phyloP scores from a whole-genome alignment of 2,797 vertebrate genomes.

The Gymnopithys bicolor region DNA sequence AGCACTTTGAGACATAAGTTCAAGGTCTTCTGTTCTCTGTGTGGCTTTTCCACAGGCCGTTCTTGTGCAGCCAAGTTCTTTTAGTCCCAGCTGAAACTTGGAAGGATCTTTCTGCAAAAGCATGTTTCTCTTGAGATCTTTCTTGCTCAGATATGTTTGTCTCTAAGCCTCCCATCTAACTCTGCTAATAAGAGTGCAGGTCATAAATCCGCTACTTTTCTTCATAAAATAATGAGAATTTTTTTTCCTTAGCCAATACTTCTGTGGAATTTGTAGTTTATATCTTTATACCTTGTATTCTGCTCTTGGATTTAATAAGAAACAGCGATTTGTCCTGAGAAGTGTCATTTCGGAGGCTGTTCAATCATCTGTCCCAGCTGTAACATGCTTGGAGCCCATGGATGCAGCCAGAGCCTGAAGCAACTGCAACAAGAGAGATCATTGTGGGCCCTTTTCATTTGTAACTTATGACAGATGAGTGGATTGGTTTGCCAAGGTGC shows the following conservation, averaged over 20 bases:
- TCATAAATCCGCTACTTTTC: not conserved
- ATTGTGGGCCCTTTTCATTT: not conserved
- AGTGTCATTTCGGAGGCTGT: not conserved
- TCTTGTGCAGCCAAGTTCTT: not conserved
- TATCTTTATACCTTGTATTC: not conserved
- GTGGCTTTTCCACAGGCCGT: not conserved
- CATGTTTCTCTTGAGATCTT: not conserved
- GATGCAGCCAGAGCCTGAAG: not conserved
- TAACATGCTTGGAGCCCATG: not conserved
- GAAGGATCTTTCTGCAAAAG: not conserved
- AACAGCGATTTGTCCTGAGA: not conserved
- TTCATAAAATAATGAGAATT: not conserved
- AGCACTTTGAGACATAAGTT: not conserved
- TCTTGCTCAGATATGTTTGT: not conserved
- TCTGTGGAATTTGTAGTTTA: not conserved
- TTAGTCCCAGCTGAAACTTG: not conserved
- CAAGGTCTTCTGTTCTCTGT: not conserved
- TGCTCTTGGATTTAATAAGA: not conserved
- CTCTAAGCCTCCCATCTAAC: not conserved
- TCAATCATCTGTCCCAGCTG: not conserved
- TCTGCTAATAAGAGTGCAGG: not conserved
- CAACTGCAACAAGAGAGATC: accelerated
- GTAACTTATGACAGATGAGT: not conserved
- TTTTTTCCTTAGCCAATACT: not conserved
- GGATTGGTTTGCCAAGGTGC: not conserved